Conservation (phyloP, 2,888 invertebrate genomes). For the Hipparchia semele region DNA sequence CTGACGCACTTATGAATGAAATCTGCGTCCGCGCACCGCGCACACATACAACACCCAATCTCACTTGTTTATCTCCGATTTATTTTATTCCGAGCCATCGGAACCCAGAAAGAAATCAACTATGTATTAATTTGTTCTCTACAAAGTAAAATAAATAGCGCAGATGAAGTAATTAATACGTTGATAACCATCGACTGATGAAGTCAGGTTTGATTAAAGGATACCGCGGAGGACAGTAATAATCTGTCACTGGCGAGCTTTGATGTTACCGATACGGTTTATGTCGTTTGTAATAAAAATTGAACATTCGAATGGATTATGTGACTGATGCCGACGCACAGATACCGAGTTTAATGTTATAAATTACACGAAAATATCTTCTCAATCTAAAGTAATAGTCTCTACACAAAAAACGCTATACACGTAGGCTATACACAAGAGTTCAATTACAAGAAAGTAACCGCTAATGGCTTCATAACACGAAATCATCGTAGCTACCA, state of each 20-base stretch:
- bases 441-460: conserved; percentile 4
- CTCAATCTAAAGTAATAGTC: conserved; percentile 8
- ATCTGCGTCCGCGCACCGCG: conserved; percentile 51
- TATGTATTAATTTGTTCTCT: conserved; percentile 72
- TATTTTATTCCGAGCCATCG: conserved; percentile 77
- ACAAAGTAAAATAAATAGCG: conserved; percentile 64
- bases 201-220: conserved; percentile 47
- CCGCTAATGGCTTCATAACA: conserved; percentile 8
- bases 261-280: conserved; percentile 38
- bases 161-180: conserved; percentile 77
- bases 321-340: conserved; percentile 18
- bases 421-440: background rate
- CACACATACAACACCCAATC: conserved; percentile 60
- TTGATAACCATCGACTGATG: conserved; percentile 65
- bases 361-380: conserved; percentile 18
- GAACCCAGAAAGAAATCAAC: conserved; percentile 70
- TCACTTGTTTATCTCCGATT: conserved; percentile 80
- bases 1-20: conserved; percentile 79
- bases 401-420: conserved; percentile 6
- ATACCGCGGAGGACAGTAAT: conserved; percentile 40
- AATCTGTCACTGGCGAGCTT: conserved; percentile 41
- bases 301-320: conserved; percentile 21
- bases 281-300: conserved; percentile 25
- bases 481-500: background rate
- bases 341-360: conserved; percentile 19